Base-by-base conservation (phyloP, 2,888 invertebrate genomes). In the Frankliniella intonsa region DNA sequence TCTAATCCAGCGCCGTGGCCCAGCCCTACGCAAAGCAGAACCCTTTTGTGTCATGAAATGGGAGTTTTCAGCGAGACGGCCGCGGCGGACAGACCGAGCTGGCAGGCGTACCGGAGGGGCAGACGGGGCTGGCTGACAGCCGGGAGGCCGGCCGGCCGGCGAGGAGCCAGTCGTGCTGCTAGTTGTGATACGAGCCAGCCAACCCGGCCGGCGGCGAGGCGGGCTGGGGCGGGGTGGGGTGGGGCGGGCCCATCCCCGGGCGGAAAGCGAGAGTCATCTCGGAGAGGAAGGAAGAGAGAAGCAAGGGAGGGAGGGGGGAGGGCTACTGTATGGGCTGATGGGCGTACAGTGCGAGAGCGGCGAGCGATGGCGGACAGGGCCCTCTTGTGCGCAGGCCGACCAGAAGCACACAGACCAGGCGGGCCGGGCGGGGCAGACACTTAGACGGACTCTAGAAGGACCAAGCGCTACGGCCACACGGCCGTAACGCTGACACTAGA, bases 201-300 rank as follows among this genome's bases (percentile, higher is more conserved):
- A 55, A 55, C 14, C 55, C 17, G 19, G 55, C 55, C 17, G 55
- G 55, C 10, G 14, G 55, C 10, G 14, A 12, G 55, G 19, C 55
- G 55, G 5, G 14, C 5, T 8, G 17, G 55, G 55, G 55, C 55
- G 14, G 55, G 55, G 55, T 8, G 14, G 55, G 55, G 55, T 8
- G 9, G 2, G 14, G 55, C 55, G 14, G 55, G 55, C 14, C 55
- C 55, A 55, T 55, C 55, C 8, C 62, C 14, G 62, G 7, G 62
- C n/a, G 10, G 69, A 76, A 76, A 76, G 69, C 22, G 69, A 76
- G 69, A 76, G 69, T 76, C 69, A 25, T 69, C n/a, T 69, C 3
- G 69, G 12, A 22, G 69, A 12, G 69, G 22, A 22, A 22, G 55
- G 55, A 17, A 55, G 55, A 19, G 55, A 19, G 38, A 38, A 19